Base-by-base conservation (phyloP, 2,888 invertebrate species). In the Tribolium freemani region DNA sequence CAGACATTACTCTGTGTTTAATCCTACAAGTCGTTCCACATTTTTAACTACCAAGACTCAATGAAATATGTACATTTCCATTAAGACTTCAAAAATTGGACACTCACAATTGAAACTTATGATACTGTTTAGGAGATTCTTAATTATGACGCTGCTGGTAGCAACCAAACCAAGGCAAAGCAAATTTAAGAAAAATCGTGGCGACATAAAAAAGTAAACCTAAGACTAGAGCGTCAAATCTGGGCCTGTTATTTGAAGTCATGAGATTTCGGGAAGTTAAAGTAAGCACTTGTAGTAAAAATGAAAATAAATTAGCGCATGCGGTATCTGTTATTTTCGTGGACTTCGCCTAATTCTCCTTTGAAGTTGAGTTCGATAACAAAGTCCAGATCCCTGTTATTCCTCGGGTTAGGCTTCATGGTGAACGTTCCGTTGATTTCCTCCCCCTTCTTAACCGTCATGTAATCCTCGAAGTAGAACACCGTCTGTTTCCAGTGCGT, bases 401-500 rank as follows among this genome's bases (percentile, higher is more conserved):
- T 99, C 73, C 97, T 91, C 72, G 94, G 94, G 88, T 99, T 99
- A 51, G 98, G 99, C 79, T 94, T 94, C 94, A 99, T 96, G 61
- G 93, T 91, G 86, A 99, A 97, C 5, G 92, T 91, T 21, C 99
- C 99, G 61, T 90, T 92, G 71, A 99, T 93, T 86, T 97, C 97
- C 86, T 99, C 99, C 67, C 93, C 93, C 83, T 96, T 96, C 86
- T 98, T 98, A 38, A 96, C 97, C 1, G 99, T 99, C 90, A 99
- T 92, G 83, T 96, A 97, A 81, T 99, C 97, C 84, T 97, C 95
- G 81, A 99, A 93, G 87, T 99, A 99, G 88, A 99, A 99, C 60
- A 99, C 99, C 5, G 91, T 91, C 87, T 98, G 98, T 87, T 99
- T 99, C 99, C 99, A 99, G 87, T 99, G 99, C 16, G 99, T 99